A percentile compares a stretch with the other conserved stretches of the same genome.
These are phyloP conservation scores for Caenorhabditis virilis DNA, from an alignment of 2,888 invertebrate species.

Conservation along the genomic window DNA sequence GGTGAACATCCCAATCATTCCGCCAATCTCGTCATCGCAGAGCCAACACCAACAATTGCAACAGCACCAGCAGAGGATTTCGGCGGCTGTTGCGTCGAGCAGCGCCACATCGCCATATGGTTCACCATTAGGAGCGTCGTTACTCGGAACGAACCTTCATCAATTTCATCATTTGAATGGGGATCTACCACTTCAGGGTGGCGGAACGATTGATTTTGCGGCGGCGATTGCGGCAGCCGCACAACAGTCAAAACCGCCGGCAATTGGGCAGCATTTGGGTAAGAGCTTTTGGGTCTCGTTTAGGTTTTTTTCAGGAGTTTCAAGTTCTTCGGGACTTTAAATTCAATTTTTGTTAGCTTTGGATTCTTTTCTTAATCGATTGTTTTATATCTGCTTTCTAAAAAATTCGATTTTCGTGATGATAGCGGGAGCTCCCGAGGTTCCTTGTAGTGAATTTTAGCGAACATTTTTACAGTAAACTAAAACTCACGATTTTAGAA, in stretches of 20 bases:
- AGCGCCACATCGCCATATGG: conserved; percentile 35
- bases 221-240: conserved; percentile 41
- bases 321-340: too few relatives aligned
- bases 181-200: conserved; percentile 2
- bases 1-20: conserved; percentile 19
- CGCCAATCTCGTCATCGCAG: conserved; percentile 5
- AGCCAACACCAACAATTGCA: neutral
- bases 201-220: conserved; percentile 29
- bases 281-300: too few relatives aligned
- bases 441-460: too few relatives aligned
- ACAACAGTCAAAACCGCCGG: conserved; percentile 12
- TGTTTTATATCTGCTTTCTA: too few relatives aligned
- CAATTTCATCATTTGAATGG: conserved; percentile 32
- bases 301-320: too few relatives aligned
- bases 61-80: conserved; percentile 6
- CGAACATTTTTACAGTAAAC: too few relatives aligned
- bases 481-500: too few relatives aligned
- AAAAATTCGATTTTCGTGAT: too few relatives aligned
- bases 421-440: too few relatives aligned
- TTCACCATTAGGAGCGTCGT: conserved; percentile 32
- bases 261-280: too few relatives aligned
- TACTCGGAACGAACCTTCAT: conserved; percentile 15
- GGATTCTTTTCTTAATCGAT: too few relatives aligned
- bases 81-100: conserved; percentile 16
- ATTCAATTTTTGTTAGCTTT: too few relatives aligned